Base-by-base conservation (phyloP, 2,888 invertebrate species). In the Drosophila parthenogenetica region DNA sequence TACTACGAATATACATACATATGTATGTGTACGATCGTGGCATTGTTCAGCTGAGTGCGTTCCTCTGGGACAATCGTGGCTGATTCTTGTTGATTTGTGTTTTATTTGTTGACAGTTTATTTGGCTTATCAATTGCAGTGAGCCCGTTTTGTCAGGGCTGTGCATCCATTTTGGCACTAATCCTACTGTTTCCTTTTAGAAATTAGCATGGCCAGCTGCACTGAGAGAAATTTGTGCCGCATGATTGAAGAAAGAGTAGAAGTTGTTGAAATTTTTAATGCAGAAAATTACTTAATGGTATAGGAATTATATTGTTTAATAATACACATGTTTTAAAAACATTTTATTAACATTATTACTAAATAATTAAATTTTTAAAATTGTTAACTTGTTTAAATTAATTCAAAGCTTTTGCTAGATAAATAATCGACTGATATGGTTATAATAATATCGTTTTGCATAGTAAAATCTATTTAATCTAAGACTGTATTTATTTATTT, bases 81-180 rank as follows among this genome's bases (percentile, higher is more conserved):
- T 90, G 84, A 90, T 89, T 89, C 84, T 84, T 80, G 76, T 73
- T 81, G 89, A 89, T 90, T 80, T 82, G 86, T 79, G 88, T 81
- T 80, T 89, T 90, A 89, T 89, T 89, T 89, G 90, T 84, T 89
- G 89, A 90, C 90, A 90, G 86, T 88, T 89, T 89, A 89, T 87
- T 85, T 89, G 64, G 78, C 86, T 87, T 85, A 87, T 75, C 76
- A 85, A 89, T 89, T 79, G 81, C 77, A 63, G 48, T 72, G 60
- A 65, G 77, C 60, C 60, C 75, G 57, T 80, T 75, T 62, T 67
- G 59, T 70, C 63, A 63, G 67, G 49, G 54, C 48, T 55, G 61
- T 65, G 64, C 60, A 63, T 59, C 35, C 80, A 60, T 54, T 67
- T 78, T 64, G 49, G 59, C 43, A 14, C 39, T 81, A 83, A 71